phyloP scores from a whole-genome alignment of 1,140 invertebrate genomes.

The Macrobrachium nipponense region DNA sequence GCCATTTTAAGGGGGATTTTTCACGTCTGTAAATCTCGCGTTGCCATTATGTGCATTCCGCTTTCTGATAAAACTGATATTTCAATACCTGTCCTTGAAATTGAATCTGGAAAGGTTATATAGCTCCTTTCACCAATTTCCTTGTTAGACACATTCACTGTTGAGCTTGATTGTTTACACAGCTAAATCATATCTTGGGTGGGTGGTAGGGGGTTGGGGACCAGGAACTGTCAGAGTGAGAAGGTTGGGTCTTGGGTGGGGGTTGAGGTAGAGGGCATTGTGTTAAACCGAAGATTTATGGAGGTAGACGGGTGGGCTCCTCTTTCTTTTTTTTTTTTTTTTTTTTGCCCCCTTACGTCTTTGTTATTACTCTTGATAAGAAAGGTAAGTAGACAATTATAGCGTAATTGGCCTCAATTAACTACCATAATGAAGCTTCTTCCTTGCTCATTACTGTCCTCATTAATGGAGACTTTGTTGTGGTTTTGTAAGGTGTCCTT shows the following conservation, averaged over 20 bases:
- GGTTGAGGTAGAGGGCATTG: neutral
- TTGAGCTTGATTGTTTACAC: neutral
- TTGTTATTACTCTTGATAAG: slow-evolving; percentile 36
- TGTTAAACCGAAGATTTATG: neutral
- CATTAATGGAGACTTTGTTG: slow-evolving; percentile 32
- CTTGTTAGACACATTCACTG: neutral
- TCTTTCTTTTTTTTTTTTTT: too few species aligned
- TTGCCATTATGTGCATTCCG: too few species aligned
- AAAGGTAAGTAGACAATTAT: slow-evolving; percentile 39
- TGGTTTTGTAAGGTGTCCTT: slow-evolving; percentile 13
- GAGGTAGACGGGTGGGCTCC: neutral
- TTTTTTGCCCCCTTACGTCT: neutral
- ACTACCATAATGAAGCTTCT: slow-evolving; percentile 28
- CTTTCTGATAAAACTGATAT: too few species aligned
- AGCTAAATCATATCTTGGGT: too few species aligned
- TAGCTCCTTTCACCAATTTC: too few species aligned
- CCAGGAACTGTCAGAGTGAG: neutral
- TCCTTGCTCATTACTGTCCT: slow-evolving; percentile 30
- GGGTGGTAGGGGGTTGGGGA: neutral
- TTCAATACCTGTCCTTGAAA: too few species aligned
- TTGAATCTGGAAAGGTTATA: too few species aligned
- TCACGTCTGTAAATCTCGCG: too few species aligned
- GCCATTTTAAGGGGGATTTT: too few species aligned
- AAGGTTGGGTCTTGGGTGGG: too few species aligned
- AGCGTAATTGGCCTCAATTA: slow-evolving; percentile 44